Conservation (phyloP, 2,113 vertebrate genomes). For the Lynx canadensis region DNA sequence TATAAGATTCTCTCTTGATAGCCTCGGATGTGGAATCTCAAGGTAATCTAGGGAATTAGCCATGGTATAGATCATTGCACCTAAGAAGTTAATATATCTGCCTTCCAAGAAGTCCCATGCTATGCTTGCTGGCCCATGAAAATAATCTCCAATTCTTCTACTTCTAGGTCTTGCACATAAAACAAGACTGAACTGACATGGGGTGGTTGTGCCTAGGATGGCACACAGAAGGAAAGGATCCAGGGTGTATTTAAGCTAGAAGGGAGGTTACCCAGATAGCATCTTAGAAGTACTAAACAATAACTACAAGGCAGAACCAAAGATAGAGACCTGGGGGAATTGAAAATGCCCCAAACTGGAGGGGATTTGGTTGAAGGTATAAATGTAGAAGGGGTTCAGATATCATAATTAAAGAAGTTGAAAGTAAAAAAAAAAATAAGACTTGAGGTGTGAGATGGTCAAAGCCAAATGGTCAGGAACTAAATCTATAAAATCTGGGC, state of each 20-base stretch:
- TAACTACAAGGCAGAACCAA: constrained; percentile 26
- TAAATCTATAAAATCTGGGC: constrained; percentile 46
- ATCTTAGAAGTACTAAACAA: neutral
- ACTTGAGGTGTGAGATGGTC: neutral
- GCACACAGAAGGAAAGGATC: neutral
- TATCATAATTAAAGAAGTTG: neutral
- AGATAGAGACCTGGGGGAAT: neutral
- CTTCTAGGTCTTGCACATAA: constrained; percentile 11
- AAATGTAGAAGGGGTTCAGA: neutral
- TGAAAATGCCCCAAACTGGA: neutral
- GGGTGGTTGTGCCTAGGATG: neutral
- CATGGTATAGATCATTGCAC: neutral
- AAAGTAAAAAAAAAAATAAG: constrained; percentile 12
- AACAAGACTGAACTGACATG: constrained; percentile 32
- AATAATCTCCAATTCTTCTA: constrained; percentile 38
- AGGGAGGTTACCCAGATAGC: neutral
- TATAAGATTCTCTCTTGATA: neutral
- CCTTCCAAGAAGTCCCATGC: neutral
- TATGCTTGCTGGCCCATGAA: constrained; percentile 17
- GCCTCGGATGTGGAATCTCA: neutral
- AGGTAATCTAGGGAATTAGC: constrained; percentile 32
- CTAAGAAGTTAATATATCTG: neutral
- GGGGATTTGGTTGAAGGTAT: neutral
- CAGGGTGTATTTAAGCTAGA: constrained; percentile 41
- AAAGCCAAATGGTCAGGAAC: constrained; percentile 21